Evolutionary conservation across 2,797 vertebrate species (phyloP), one percentile per base, ranked within the genome.

Genomic region (Lacerta viridis): DNA sequence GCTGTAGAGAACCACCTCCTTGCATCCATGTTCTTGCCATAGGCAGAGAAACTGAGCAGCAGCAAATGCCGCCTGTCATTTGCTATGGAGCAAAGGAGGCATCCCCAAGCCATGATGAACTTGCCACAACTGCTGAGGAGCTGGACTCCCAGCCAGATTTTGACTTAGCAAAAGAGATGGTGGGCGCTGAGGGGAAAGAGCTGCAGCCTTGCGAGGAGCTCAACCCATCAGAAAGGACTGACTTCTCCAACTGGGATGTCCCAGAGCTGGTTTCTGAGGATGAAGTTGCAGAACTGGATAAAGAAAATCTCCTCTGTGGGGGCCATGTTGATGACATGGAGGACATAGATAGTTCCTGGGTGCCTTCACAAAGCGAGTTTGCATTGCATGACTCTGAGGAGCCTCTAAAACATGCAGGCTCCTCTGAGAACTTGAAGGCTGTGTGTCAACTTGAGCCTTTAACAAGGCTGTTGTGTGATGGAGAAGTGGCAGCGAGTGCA

Each of bases 231-330:
- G 90, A 87, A 87, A 93, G 85, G 81, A 91, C 94, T 5, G 92
- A 94, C 55, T 43, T 92, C 0, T 0, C 91, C 13, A 85, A 0
- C 78, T 94, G 92, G 91, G 90, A 61, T 55, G 68, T 86, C 92
- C 93, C 92, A 86, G 94, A 93, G 61, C 78, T 95, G 89, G 85
- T 88, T 81, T 95, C 92, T 50, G n/a, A 91, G 90, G 93, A 92
- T 2, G 80, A 95, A 92, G 59, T 69, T 46, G 0, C 89, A 41
- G 92, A 90, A 78, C 89, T 93, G 83, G 88, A 90, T 29, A 88
- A 90, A 86, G 93, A 93, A 80, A 87, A 74, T 1, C 7, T 41
- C n/a, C 76, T 94, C 80, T 69, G 64, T 41, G 91, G 91, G 86
- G 92, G 88, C 71, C 92, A 81, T 23, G 36, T 66, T 89, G 80